phyloP scores from a whole-genome alignment of 2,797 vertebrate genomes.

The Percopsis omiscomaycus region DNA sequence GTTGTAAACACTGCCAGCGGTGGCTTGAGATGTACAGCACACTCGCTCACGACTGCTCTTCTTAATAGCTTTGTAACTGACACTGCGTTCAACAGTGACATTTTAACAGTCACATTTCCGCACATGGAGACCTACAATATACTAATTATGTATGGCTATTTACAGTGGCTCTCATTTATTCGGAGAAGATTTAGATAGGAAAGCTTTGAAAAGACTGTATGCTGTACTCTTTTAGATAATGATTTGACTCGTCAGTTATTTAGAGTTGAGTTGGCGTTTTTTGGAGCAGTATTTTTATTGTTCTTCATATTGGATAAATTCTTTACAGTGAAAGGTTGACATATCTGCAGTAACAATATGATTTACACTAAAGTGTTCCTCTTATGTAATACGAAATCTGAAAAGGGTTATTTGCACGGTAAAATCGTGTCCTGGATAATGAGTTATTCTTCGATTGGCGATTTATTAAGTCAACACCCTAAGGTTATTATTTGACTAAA shows the following conservation, averaged over 20 bases:
- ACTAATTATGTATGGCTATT: slow-evolving; percentile 13
- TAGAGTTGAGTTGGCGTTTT: slow-evolving; percentile 10
- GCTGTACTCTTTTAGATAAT: slow-evolving; percentile 26
- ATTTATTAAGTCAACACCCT: slow-evolving; percentile 7
- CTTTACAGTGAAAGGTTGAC: slow-evolving; percentile 35
- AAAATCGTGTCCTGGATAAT: too few species aligned
- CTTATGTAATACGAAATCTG: slow-evolving; percentile 28
- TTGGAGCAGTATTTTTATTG: slow-evolving; percentile 20
- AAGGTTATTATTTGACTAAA: background rate
- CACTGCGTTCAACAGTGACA: slow-evolving; percentile 20
- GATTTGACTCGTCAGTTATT: slow-evolving; percentile 21
- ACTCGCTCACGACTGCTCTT: slow-evolving; percentile 51
- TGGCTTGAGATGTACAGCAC: slow-evolving; percentile 53
- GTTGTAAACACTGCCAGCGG: slow-evolving; percentile 70
- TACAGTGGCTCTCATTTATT: slow-evolving; percentile 33
- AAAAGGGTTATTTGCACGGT: background rate
- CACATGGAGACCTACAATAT: background rate
- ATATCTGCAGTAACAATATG: slow-evolving; percentile 24
- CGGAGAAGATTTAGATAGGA: slow-evolving; percentile 17
- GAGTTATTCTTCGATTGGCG: slow-evolving; percentile 8
- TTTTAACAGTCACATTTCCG: too few species aligned
- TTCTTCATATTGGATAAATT: slow-evolving; percentile 51
- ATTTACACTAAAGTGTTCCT: slow-evolving; percentile 35
- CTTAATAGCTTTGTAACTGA: slow-evolving; percentile 58
- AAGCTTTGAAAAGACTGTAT: slow-evolving; percentile 29